phyloP scores from a whole-genome alignment of 2,888 invertebrate genomes.

The Noctua janthe region DNA sequence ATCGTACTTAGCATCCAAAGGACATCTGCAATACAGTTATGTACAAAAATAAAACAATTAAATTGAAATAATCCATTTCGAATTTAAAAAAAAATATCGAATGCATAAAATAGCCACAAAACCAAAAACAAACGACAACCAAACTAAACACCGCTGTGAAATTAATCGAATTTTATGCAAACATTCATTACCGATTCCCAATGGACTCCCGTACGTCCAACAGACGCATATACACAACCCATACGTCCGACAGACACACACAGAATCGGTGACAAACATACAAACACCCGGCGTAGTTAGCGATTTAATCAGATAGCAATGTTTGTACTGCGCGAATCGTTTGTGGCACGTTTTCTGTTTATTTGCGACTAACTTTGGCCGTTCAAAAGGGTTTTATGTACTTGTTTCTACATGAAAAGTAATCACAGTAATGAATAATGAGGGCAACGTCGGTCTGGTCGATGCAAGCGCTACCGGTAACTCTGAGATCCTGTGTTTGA shows the following conservation, averaged over 20 bases:
- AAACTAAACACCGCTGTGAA: conserved; percentile 34
- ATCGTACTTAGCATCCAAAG: neutral
- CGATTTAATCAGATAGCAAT: conserved; percentile 58
- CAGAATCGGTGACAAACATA: conserved; percentile 58
- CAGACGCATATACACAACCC: neutral
- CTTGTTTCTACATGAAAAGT: neutral
- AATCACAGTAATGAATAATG: neutral
- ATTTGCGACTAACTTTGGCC: conserved; percentile 10
- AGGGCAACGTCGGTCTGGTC: too few species aligned
- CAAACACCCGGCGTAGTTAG: conserved; percentile 45
- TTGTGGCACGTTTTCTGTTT: conserved; percentile 41
- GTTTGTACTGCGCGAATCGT: conserved; percentile 40
- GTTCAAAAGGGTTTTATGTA: conserved; percentile 8
- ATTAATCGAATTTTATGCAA: conserved; percentile 58
- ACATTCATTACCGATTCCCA: conserved; percentile 49
- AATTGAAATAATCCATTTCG: neutral
- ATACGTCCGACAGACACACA: neutral
- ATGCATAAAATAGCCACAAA: neutral
- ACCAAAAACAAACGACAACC: conserved; percentile 14
- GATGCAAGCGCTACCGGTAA: too few species aligned
- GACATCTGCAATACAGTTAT: neutral
- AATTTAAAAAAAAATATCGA: conserved; percentile 4
- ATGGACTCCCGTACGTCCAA: conserved; percentile 14
- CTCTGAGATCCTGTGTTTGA: too few species aligned
- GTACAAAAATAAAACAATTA: neutral